These are phyloP conservation scores for Cricetomys ansorgei DNA, from an alignment of 2,113 vertebrate genomes.

Conservation along the genomic window DNA sequence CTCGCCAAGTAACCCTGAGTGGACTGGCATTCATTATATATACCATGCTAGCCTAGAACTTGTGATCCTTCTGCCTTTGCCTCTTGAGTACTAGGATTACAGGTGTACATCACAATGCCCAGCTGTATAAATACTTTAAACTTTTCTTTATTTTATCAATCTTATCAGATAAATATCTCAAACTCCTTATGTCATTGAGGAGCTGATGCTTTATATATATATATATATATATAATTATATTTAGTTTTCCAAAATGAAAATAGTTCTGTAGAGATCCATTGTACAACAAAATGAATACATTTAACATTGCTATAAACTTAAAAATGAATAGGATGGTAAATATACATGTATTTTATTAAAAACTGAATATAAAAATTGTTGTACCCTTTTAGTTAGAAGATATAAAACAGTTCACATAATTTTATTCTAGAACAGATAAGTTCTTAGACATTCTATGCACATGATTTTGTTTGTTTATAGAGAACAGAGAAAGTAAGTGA, in stretches of 20 bases:
- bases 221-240: conserved; percentile 6
- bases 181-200: not conserved
- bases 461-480: not conserved
- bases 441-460: not conserved
- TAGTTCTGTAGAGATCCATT: not conserved
- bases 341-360: not conserved
- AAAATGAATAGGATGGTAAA: not conserved
- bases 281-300: not conserved
- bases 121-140: not conserved
- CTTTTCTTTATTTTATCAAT: conserved; percentile 53
- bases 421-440: not conserved
- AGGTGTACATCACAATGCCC: not conserved
- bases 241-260: conserved; percentile 39
- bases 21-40: not conserved
- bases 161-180: conserved; percentile 36
- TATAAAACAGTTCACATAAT: conserved; percentile 21
- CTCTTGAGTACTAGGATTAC: not conserved
- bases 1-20: not conserved
- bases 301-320: not conserved
- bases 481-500: not conserved
- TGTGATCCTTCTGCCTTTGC: not conserved
- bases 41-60: not conserved
- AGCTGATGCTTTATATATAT: not conserved
- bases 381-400: not conserved
- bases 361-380: conserved; percentile 45